Percentiles rank a stretch among this genome's conserved stretches.
phyloP scores from a whole-genome alignment of 2,113 vertebrate genomes.

The Pteronura brasiliensis region DNA sequence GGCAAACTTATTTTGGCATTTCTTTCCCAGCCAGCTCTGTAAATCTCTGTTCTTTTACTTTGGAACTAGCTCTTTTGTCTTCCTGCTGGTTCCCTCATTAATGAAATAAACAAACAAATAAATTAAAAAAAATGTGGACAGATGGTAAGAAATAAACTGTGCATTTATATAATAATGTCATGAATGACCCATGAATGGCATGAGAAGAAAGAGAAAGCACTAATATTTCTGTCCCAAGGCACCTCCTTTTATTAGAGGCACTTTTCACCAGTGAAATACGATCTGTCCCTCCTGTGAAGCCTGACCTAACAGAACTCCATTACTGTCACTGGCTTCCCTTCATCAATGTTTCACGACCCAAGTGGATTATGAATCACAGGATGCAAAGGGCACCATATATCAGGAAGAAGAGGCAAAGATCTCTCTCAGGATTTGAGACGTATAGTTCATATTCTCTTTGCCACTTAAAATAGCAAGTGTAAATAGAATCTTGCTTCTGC shows the following conservation, averaged over 20 bases:
- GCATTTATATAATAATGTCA: neutral
- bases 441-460: neutral
- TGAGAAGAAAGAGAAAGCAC: neutral
- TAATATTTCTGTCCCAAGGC: neutral
- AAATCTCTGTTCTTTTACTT: neutral
- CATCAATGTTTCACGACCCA: constrained; percentile 49
- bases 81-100: neutral
- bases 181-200: neutral
- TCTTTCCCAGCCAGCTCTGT: neutral
- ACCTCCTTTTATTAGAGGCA: neutral
- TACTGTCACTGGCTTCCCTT: constrained; percentile 40
- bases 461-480: neutral
- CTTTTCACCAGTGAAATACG: constrained; percentile 9
- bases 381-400: constrained; percentile 54
- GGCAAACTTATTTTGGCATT: neutral
- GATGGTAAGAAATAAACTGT: neutral
- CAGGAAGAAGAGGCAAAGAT: constrained; percentile 38
- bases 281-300: neutral
- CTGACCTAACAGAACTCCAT: constrained; percentile 48
- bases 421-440: neutral
- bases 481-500: constrained; percentile 17
- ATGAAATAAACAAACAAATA: neutral
- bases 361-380: constrained; percentile 39
- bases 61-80: neutral
- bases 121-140: neutral